Evolutionary conservation across 2,888 invertebrate species (phyloP).

Genomic region (Geophilus truncorum): DNA sequence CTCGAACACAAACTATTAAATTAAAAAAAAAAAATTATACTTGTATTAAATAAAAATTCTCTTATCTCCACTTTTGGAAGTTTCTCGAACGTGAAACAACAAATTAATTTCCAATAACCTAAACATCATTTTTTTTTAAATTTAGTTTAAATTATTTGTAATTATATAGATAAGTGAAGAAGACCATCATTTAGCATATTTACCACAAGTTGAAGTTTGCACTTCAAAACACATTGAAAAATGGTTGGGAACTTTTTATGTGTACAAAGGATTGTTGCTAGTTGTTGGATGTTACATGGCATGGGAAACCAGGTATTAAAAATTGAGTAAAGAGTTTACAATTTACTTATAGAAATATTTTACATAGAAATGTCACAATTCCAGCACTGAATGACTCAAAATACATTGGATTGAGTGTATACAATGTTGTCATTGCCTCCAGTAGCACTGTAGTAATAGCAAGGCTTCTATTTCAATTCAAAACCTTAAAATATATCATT

Average conservation of each 20-base stretch:
- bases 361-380: conserved; percentile 71
- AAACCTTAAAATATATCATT: conserved; percentile 72
- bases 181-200: conserved; percentile 46
- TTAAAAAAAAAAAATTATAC: too few relatives aligned
- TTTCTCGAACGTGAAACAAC: too few relatives aligned
- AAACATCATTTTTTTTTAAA: not conserved
- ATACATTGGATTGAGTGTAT: conserved; percentile 88
- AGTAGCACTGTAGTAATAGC: conserved; percentile 80
- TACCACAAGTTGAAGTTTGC: conserved; percentile 75
- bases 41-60: too few relatives aligned
- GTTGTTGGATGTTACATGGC: conserved; percentile 92
- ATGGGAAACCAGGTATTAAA: conserved; percentile 71
- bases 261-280: conserved; percentile 80
- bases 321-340: not conserved
- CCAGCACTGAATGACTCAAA: conserved; percentile 88
- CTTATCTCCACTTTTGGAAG: too few relatives aligned
- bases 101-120: too few relatives aligned
- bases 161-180: conserved; percentile 35
- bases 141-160: not conserved
- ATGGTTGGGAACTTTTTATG: conserved; percentile 85
- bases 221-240: conserved; percentile 78
- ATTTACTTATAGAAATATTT: too few relatives aligned
- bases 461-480: conserved; percentile 77
- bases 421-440: conserved; percentile 83
- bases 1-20: too few relatives aligned